Conservation (phyloP, 2,113 vertebrate genomes). For the Aythya baeri region DNA sequence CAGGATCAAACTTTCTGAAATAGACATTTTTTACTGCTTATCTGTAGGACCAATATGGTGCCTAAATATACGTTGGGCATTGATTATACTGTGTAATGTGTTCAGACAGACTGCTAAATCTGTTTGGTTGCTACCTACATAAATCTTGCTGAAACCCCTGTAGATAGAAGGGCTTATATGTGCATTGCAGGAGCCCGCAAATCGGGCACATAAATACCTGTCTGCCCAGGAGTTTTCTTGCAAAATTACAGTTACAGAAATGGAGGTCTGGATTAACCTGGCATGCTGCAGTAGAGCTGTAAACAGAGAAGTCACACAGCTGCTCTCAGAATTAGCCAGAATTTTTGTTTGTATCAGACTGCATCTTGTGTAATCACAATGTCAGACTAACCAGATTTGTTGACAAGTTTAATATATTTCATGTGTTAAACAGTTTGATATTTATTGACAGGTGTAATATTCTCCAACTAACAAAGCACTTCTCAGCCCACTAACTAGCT, state of each 20-base stretch:
- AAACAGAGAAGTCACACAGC: neutral
- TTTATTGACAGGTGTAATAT: neutral
- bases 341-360: neutral
- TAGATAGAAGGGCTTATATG: conserved; percentile 1
- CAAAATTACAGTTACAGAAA: conserved; percentile 20
- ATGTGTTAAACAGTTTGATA: neutral
- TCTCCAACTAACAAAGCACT: neutral
- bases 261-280: conserved; percentile 15
- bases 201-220: conserved; percentile 9
- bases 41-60: neutral
- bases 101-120: conserved; percentile 28
- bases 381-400: neutral
- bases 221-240: neutral
- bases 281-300: neutral
- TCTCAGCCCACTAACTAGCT: neutral
- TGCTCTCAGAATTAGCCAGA: neutral
- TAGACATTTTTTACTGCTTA: neutral
- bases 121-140: neutral
- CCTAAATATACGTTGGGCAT: neutral
- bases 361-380: neutral
- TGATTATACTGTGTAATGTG: neutral
- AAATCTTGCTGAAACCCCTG: conserved; percentile 26
- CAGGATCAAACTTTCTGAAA: neutral
- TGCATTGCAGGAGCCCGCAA: conserved; percentile 12
- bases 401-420: neutral